Evolutionary conservation across 2,888 invertebrate genomes (phyloP), one percentile per base, ranked within the genome.

Genomic region (Tetheella fluctuosa): DNA sequence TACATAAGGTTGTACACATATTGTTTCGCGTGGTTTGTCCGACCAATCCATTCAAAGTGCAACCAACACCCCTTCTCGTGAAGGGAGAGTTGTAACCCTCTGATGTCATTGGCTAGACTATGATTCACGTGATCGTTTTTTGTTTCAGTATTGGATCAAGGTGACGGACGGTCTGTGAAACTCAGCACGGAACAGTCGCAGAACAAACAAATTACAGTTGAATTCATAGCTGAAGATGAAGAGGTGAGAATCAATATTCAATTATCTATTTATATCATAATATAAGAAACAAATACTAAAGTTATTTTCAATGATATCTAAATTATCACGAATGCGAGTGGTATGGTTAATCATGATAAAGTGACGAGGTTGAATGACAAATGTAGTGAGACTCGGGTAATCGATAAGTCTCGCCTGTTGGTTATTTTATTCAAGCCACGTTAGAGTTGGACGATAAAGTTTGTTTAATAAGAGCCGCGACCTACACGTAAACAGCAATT

Each of bases 131-230:
- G 13, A 20, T 20, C 15, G 25, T 68, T 61, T 60, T 61, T 91
- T 89, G 88, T 91, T 92, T 23, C 89, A 93, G 92, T 93, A 69
- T 76, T 91, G 75, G 92, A 93, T 59, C 91, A 91, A 75, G 83
- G 81, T 30, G 91, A 91, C 65, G 74, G 79, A 55, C 77, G 90
- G 62, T 82, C 86, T 54, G 78, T 79, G 62, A 90, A 86, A 71
- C 70, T 80, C 60, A 85, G 79, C 72, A 75, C 80, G 52, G 92
- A 91, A 58, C 84, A 81, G 64, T 66, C 84, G 48, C 89, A 88
- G 65, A 80, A 74, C 64, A 83, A 79, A 67, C 89, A 84, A 60
- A 78, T 89, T n/a, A 81, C 88, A 10, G 83, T 88, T 62, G 91
- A 91, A 66, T 84, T 87, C 68, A 87, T 90, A 70, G 79, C 88